phyloP scores from a whole-genome alignment of 2,888 invertebrate genomes.

The Lagria hirta region DNA sequence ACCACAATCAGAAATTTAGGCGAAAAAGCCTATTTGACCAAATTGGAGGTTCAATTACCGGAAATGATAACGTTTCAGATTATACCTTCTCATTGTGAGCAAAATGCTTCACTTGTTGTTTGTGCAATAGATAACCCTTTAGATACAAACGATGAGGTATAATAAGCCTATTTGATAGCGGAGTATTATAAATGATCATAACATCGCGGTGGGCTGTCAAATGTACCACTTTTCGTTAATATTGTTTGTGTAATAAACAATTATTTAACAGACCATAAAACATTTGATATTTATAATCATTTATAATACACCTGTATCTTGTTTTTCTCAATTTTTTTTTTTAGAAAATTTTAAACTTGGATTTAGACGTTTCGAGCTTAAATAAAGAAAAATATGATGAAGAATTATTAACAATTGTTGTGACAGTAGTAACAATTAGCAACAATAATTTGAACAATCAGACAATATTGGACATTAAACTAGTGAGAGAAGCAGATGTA shows the following conservation, averaged over 20 bases:
- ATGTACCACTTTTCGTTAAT: no score
- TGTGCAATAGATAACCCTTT: slow-evolving; percentile 48
- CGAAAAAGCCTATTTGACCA: slow-evolving; percentile 57
- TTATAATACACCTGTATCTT: no score
- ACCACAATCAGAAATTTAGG: slow-evolving; percentile 51
- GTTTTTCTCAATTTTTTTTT: slow-evolving; percentile 21
- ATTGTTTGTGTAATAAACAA: no score
- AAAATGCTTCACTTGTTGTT: slow-evolving; percentile 34
- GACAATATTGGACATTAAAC: slow-evolving; percentile 39
- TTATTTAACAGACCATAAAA: no score
- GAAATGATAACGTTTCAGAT: slow-evolving; percentile 40
- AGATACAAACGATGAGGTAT: slow-evolving; percentile 23
- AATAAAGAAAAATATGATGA: slow-evolving; percentile 32
- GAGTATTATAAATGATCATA: no score
- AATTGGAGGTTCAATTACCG: slow-evolving; percentile 54
- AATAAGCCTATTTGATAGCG: slow-evolving; percentile 1
- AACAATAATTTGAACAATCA: slow-evolving; percentile 41
- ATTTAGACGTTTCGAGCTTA: slow-evolving; percentile 44
- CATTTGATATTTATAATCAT: no score
- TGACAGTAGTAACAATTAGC: slow-evolving; percentile 48
- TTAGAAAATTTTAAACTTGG: slow-evolving; percentile 37
- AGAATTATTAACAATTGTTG: slow-evolving; percentile 36
- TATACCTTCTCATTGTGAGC: slow-evolving; percentile 38
- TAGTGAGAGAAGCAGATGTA: slow-evolving; percentile 48
- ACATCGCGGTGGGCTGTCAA: no score